Conservation (phyloP, 2,113 vertebrate genomes). For the Indri indri region DNA sequence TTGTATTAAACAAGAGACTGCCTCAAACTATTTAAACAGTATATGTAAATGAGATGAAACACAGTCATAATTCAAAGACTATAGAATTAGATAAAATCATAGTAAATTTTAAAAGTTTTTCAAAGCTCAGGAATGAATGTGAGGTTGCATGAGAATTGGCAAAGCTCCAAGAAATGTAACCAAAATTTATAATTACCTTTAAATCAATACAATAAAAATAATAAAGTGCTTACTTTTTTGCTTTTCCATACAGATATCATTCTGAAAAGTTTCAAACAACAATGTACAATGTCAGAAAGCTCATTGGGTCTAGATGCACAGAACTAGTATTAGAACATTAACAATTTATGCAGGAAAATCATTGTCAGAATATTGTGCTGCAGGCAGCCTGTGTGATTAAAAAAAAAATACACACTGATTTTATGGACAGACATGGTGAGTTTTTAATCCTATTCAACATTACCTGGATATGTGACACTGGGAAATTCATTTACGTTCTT, state of each 20-base stretch:
- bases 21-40: conserved; percentile 75
- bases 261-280: conserved; percentile 53
- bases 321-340: neutral
- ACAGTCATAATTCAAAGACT: conserved; percentile 72
- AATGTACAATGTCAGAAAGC: conserved; percentile 51
- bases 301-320: conserved; percentile 52
- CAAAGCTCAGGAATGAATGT: conserved; percentile 78
- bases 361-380: neutral
- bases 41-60: conserved; percentile 55
- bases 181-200: conserved; percentile 82
- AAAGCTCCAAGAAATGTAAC: conserved; percentile 72
- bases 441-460: neutral
- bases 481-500: neutral
- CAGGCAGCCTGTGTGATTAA: neutral
- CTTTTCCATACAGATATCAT: conserved; percentile 52
- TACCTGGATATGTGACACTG: neutral
- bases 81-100: conserved; percentile 73
- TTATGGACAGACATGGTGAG: neutral
- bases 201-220: conserved; percentile 79
- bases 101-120: conserved; percentile 74
- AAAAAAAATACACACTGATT: neutral
- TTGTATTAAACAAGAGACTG: conserved; percentile 69
- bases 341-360: conserved; percentile 7
- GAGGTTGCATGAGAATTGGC: conserved; percentile 71
- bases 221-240: conserved; percentile 30